These are phyloP conservation scores for Phragmatobia fuliginosa DNA, from an alignment of 2,888 invertebrate genomes.

Conservation along the genomic window DNA sequence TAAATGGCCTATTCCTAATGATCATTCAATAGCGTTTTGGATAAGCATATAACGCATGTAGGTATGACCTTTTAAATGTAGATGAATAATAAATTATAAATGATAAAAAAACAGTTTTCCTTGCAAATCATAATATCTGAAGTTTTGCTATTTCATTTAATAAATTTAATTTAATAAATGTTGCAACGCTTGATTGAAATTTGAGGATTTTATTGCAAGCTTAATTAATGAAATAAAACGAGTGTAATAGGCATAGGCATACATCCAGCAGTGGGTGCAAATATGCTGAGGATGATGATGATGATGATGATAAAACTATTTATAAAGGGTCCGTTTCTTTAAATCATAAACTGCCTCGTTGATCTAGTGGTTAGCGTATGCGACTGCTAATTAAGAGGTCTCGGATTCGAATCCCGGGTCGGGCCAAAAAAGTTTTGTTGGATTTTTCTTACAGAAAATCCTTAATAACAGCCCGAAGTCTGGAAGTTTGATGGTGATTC, in stretches of 20 bases:
- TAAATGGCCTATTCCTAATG: not conserved
- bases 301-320: slow-evolving; percentile 12
- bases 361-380: no score
- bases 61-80: not conserved
- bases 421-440: no score
- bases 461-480: no score
- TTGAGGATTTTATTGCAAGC: slow-evolving; percentile 11
- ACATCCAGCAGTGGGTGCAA: no score
- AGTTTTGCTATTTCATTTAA: not conserved
- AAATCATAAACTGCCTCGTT: slow-evolving; percentile 17
- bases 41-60: not conserved
- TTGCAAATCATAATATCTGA: not conserved
- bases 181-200: slow-evolving; percentile 11
- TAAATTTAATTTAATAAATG: slow-evolving; percentile 10
- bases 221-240: slow-evolving; percentile 19
- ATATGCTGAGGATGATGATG: no score
- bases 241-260: slow-evolving; percentile 14
- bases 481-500: no score
- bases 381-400: no score
- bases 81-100: not conserved
- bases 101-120: not conserved
- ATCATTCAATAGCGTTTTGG: not conserved
- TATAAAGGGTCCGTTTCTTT: slow-evolving; percentile 14
- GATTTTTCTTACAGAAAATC: no score
- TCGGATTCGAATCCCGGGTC: no score